Evolutionary conservation across 2,113 vertebrate species (phyloP).

Genomic region (Pelecanus crispus): DNA sequence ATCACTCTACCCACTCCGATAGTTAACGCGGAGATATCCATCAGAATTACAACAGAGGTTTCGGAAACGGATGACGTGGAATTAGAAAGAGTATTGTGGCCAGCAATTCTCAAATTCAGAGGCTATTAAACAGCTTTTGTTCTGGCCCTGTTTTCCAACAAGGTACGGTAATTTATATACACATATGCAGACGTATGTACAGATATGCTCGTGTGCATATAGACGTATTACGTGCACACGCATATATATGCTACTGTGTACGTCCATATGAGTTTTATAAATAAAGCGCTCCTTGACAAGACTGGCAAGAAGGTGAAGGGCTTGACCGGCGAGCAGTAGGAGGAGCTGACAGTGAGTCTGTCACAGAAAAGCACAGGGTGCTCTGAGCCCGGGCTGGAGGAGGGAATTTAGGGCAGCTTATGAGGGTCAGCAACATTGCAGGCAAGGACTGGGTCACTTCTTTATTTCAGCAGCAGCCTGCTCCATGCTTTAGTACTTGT

Average conservation of each 20-base stretch:
- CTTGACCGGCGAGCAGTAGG: not conserved
- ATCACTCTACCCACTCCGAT: not conserved
- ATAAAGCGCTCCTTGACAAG: not conserved
- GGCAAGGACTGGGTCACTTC: not conserved
- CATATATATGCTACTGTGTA: too few relatives aligned
- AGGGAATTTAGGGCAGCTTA: not conserved
- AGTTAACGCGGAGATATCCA: not conserved
- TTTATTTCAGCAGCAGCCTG: not conserved
- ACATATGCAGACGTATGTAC: accelerated
- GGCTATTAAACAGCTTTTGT: not conserved
- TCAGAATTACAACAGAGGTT: not conserved
- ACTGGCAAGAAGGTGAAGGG: not conserved
- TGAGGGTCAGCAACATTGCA: not conserved
- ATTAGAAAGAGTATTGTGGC: not conserved
- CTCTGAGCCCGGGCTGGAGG: not conserved
- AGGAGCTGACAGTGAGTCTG: not conserved
- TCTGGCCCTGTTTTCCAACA: not conserved
- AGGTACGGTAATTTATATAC: not conserved
- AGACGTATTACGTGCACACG: accelerated
- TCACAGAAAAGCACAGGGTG: not conserved
- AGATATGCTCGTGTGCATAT: accelerated
- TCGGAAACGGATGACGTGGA: accelerated
- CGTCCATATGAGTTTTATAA: not conserved
- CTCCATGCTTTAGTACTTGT: not conserved
- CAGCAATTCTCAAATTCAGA: not conserved